Evolutionary conservation across 1,140 invertebrate species (phyloP).

Genomic region (Galendromus occidentalis): DNA sequence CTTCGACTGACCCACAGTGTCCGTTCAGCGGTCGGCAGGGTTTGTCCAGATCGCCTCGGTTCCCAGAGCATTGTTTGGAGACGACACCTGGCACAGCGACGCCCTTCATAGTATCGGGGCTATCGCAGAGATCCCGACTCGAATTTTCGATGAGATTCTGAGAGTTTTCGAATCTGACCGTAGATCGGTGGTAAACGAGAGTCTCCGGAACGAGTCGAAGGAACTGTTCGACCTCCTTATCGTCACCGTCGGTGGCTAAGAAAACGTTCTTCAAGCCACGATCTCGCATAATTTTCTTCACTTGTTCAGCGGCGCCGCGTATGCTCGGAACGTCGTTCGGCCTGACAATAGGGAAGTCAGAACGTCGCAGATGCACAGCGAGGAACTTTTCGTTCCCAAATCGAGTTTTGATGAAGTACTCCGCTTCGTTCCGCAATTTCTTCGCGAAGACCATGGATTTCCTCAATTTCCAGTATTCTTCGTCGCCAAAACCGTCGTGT

Average conservation of each 20-base stretch:
- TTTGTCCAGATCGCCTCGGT: neutral
- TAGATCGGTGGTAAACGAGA: neutral
- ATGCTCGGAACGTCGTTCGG: slow-evolving; percentile 47
- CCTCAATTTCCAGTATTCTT: slow-evolving; percentile 55
- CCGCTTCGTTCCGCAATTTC: neutral
- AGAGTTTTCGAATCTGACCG: slow-evolving; percentile 13
- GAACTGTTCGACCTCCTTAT: slow-evolving; percentile 20
- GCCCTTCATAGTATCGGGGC: neutral
- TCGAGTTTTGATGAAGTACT: slow-evolving; percentile 1
- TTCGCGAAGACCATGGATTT: slow-evolving; percentile 9
- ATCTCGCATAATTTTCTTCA: slow-evolving; percentile 38
- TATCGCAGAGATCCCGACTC: neutral
- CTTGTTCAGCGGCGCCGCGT: slow-evolving; percentile 44
- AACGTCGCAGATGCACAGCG: slow-evolving; percentile 55
- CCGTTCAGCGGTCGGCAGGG: neutral
- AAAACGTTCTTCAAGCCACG: slow-evolving; percentile 44
- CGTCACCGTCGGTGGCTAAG: slow-evolving; percentile 56
- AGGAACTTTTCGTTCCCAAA: slow-evolving; percentile 31
- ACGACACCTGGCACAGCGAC: neutral
- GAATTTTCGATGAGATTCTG: slow-evolving; percentile 5
- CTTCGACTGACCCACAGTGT: neutral
- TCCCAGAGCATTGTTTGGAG: neutral
- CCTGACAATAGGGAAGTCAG: slow-evolving; percentile 53
- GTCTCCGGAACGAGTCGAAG: neutral
- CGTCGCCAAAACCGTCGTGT: slow-evolving; percentile 62